Evolutionary conservation across 2,113 vertebrate genomes (phyloP).

Genomic region (Rattus norvegicus): DNA sequence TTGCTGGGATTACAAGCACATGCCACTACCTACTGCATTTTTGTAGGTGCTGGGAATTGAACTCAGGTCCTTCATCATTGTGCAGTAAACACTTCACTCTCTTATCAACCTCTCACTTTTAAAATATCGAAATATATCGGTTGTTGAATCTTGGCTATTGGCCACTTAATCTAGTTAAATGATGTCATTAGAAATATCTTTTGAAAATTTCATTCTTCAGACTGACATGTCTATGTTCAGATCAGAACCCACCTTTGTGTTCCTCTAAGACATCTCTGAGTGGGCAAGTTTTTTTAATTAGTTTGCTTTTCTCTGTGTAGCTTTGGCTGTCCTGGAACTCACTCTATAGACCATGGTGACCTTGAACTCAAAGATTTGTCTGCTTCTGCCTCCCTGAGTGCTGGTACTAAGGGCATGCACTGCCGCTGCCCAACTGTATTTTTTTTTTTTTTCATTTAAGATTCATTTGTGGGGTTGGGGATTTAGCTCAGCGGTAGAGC

Average conservation of each 20-base stretch:
- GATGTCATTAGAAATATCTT: neutral
- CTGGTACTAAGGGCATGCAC: neutral
- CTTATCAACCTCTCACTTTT: neutral
- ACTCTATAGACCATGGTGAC: neutral
- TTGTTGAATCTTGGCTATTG: neutral
- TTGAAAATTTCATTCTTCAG: neutral
- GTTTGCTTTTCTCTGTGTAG: neutral
- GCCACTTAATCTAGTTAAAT: neutral
- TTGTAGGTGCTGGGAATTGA: neutral
- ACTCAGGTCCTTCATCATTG: neutral
- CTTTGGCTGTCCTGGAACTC: neutral
- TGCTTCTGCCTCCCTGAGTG: neutral
- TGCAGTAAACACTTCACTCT: neutral
- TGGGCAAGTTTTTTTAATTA: neutral
- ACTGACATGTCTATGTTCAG: neutral
- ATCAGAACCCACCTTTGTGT: neutral
- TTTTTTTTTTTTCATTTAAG: no score
- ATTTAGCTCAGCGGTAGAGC: no score
- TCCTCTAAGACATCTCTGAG: conserved; percentile 21
- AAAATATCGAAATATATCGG: neutral
- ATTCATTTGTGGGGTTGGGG: neutral
- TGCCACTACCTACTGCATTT: neutral
- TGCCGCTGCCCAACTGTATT: neutral
- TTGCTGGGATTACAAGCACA: neutral
- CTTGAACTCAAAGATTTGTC: neutral